Evolutionary conservation across 2,888 invertebrate genomes (phyloP).

Genomic region (Tetropium fuscum): DNA sequence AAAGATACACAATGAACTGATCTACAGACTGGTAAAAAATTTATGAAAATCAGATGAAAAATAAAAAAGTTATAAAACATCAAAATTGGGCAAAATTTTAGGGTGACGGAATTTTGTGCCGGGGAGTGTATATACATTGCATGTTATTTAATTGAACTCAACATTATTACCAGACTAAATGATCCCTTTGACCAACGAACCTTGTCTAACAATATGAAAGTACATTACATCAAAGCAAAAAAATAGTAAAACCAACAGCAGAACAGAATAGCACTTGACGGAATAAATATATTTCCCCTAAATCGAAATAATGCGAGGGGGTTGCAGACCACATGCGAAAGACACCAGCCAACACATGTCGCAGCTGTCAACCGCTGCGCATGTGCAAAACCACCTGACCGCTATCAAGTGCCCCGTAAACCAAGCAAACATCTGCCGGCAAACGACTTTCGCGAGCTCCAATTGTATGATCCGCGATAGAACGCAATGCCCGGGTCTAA

Average conservation of each 20-base stretch:
- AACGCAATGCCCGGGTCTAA: conserved; percentile 27
- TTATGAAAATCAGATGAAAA: too few relatives aligned
- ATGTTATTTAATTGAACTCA: conserved; percentile 5
- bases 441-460: conserved; percentile 33
- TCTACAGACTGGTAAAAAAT: too few relatives aligned
- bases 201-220: conserved; percentile 22
- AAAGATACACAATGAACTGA: too few relatives aligned
- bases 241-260: conserved; percentile 21
- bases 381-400: conserved; percentile 48
- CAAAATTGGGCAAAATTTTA: too few relatives aligned
- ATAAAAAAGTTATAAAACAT: too few relatives aligned
- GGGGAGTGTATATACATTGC: neutral
- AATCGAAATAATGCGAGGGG: conserved; percentile 22
- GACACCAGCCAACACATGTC: conserved; percentile 24
- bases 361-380: conserved; percentile 39
- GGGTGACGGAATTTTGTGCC: neutral
- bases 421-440: conserved; percentile 51
- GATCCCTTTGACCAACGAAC: conserved; percentile 22
- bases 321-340: conserved; percentile 22
- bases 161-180: conserved; percentile 12
- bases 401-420: conserved; percentile 46
- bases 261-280: conserved; percentile 28
- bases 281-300: conserved; percentile 29
- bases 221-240: conserved; percentile 21
- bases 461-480: conserved; percentile 20